Evolutionary conservation across 2,888 invertebrate genomes (phyloP).

Genomic region (Apodemia hepburni): DNA sequence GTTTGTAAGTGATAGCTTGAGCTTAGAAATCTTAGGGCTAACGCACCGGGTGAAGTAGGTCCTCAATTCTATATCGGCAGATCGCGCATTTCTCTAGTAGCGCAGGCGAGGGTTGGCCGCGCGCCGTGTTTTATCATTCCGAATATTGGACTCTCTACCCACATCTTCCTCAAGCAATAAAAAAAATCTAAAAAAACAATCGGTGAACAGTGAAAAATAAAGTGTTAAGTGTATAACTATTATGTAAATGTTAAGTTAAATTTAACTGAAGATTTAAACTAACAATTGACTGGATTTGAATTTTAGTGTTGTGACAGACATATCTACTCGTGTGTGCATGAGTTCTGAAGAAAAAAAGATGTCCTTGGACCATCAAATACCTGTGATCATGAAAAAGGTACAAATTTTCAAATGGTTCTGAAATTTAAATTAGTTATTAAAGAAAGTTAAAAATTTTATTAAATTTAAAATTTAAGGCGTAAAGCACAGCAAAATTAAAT

Average conservation of each 20-base stretch:
- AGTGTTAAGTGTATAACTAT: conserved; percentile 51
- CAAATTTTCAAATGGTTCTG: not conserved
- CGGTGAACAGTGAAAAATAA: conserved; percentile 38
- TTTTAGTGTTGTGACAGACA: conserved; percentile 36
- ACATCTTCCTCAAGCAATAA: conserved; percentile 20
- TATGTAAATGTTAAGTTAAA: conserved; percentile 43
- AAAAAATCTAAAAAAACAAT: conserved; percentile 20
- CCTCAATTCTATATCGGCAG: conserved; percentile 33
- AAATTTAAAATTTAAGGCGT: no score
- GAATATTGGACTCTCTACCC: conserved; percentile 34
- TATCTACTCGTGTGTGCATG: conserved; percentile 38
- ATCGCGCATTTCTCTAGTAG: conserved; percentile 53
- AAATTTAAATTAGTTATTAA: no score
- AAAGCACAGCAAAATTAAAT: no score
- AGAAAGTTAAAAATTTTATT: no score
- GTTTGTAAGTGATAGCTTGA: conserved; percentile 53
- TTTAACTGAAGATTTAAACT: conserved; percentile 32
- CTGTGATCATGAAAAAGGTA: conserved; percentile 71
- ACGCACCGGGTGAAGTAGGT: conserved; percentile 27
- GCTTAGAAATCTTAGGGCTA: conserved; percentile 35
- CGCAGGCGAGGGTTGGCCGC: conserved; percentile 59
- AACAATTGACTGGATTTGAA: conserved; percentile 42
- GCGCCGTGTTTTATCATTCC: conserved; percentile 34
- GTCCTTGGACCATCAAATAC: conserved; percentile 68
- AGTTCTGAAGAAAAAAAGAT: conserved; percentile 63